These are phyloP conservation scores for Orgyia antiqua DNA, from an alignment of 2,888 invertebrate genomes.

Conservation along the genomic window DNA sequence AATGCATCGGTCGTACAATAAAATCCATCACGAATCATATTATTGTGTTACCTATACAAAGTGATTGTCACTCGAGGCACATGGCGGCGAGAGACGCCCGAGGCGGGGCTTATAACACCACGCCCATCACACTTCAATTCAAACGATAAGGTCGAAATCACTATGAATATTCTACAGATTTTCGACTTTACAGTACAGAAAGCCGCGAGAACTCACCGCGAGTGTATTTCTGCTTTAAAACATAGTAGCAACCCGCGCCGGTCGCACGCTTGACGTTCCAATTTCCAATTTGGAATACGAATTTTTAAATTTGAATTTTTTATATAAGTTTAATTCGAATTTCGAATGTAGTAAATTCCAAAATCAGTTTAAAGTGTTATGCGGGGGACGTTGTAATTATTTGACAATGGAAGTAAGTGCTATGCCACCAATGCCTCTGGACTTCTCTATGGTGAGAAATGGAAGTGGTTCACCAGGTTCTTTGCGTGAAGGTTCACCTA, in stretches of 20 bases:
- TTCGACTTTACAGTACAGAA: constrained; percentile 63
- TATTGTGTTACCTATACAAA: constrained; percentile 78
- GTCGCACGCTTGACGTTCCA: constrained; percentile 57
- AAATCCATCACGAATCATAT: constrained; percentile 78
- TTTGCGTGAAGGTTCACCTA: constrained; percentile 58
- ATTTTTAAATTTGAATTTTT: constrained; percentile 30
- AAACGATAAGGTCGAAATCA: constrained; percentile 71
- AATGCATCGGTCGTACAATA: constrained; percentile 72
- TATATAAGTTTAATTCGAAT: constrained; percentile 13
- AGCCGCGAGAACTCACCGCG: constrained; percentile 41
- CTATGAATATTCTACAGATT: constrained; percentile 60
- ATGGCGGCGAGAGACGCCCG: constrained; percentile 56
- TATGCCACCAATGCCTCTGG: constrained; percentile 81
- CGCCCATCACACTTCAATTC: constrained; percentile 51
- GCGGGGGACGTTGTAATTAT: constrained; percentile 33
- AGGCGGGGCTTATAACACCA: constrained; percentile 55
- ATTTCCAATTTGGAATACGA: constrained; percentile 40
- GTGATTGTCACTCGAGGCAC: constrained; percentile 75
- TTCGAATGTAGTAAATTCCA: constrained; percentile 16
- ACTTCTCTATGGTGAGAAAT: constrained; percentile 80
- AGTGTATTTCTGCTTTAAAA: constrained; percentile 62
- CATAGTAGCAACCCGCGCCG: constrained; percentile 59
- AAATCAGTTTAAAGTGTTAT: constrained; percentile 32
- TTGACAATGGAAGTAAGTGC: constrained; percentile 80
- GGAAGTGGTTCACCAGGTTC: constrained; percentile 52